Percentiles rank a stretch among this genome's conserved stretches.
These are phyloP conservation scores for Illadopsis cleaveri DNA, from an alignment of 2,113 vertebrate species.

Conservation along the genomic window DNA sequence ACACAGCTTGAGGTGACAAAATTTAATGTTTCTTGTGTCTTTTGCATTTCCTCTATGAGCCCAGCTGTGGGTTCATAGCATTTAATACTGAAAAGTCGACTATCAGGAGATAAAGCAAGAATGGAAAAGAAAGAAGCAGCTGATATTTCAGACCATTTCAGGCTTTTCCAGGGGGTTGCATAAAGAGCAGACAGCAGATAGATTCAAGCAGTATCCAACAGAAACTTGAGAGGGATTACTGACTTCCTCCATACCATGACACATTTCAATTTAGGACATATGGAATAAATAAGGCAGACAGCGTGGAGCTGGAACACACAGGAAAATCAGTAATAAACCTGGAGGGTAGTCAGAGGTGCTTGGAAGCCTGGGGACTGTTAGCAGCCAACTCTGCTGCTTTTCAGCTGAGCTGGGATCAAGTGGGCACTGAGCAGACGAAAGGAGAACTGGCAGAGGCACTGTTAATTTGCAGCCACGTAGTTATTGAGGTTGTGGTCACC, in stretches of 20 bases:
- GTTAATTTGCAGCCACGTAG: neutral
- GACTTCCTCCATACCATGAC: constrained; percentile 40
- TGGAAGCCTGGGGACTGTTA: neutral
- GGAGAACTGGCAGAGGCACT: neutral
- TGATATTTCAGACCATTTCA: neutral
- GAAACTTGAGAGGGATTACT: constrained; percentile 27
- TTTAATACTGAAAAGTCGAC: neutral
- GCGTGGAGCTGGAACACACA: neutral
- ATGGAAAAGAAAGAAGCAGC: neutral
- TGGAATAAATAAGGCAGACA: constrained; percentile 35
- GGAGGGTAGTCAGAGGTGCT: neutral
- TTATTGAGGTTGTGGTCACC: neutral
- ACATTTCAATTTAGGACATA: constrained; percentile 29
- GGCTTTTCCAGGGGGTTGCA: neutral
- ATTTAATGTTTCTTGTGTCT: neutral
- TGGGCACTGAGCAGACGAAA: neutral
- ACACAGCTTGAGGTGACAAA: neutral
- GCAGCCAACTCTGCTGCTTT: neutral
- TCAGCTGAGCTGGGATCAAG: neutral
- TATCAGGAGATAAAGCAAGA: neutral
- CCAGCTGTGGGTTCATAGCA: neutral
- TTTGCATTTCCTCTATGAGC: neutral
- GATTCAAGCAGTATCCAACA: neutral
- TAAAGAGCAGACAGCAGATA: neutral
- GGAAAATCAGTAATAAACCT: neutral